These are phyloP conservation scores for Sycophila sp. DNA, from an alignment of 1,140 invertebrate genomes.

Conservation along the genomic window DNA sequence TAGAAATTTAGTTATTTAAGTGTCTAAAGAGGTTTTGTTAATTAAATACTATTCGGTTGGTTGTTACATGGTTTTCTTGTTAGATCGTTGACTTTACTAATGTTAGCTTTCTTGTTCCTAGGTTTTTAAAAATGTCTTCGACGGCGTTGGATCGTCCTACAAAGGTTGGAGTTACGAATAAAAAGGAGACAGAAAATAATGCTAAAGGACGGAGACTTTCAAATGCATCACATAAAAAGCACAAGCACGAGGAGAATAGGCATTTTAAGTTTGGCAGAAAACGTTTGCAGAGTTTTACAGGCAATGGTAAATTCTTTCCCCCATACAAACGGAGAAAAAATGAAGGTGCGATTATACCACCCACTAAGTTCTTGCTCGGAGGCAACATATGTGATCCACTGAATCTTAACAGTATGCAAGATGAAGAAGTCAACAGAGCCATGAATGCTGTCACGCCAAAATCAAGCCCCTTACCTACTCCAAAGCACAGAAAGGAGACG, in stretches of 20 bases:
- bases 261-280: conserved; percentile 66
- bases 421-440: conserved; percentile 85
- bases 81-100: too few species aligned
- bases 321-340: conserved; percentile 76
- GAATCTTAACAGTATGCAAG: conserved; percentile 91
- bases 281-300: conserved; percentile 67
- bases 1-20: too few species aligned
- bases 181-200: conserved; percentile 55
- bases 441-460: conserved; percentile 90
- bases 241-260: conserved; percentile 61
- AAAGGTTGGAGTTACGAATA: conserved; percentile 50
- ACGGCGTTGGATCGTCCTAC: conserved; percentile 53
- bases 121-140: conserved; percentile 51
- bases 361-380: conserved; percentile 93
- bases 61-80: too few species aligned
- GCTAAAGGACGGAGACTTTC: conserved; percentile 51
- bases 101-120: conserved; percentile 23
- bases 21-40: too few species aligned
- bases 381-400: conserved; percentile 95
- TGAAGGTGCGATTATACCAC: conserved; percentile 77
- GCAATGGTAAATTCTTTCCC: conserved; percentile 62
- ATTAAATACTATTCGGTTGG: too few species aligned
- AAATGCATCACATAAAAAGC: conserved; percentile 56
- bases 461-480: conserved; percentile 88
- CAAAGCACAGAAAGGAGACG: conserved; percentile 81